Conservation (phyloP, 1,140 invertebrate species). For the Apis laboriosa region DNA sequence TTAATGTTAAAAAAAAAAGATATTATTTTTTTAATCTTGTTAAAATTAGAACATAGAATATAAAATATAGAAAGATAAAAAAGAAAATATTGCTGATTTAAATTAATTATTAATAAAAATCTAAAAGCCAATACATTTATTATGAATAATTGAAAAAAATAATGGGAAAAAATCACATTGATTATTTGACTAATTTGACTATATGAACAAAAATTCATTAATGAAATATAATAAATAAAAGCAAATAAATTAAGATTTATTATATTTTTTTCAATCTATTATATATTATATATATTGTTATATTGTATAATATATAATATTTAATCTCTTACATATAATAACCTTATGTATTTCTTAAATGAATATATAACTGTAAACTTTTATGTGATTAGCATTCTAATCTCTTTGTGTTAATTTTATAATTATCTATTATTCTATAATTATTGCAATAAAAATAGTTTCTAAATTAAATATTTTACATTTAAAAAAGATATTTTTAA, state of each 20-base stretch:
- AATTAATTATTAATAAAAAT: conserved; percentile 31
- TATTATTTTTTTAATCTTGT: neutral
- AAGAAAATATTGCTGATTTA: conserved; percentile 38
- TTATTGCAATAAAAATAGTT: neutral
- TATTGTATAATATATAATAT: neutral
- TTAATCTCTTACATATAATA: neutral
- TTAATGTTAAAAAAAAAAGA: neutral
- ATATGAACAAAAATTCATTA: conserved; percentile 32
- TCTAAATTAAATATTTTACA: neutral
- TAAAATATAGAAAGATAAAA: conserved; percentile 24
- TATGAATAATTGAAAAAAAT: conserved; percentile 62
- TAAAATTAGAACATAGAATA: neutral
- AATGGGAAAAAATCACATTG: neutral
- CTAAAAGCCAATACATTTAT: conserved; percentile 32
- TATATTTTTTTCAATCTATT: neutral
- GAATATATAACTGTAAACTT: conserved; percentile 58
- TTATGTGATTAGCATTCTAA: conserved; percentile 48
- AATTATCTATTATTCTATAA: neutral
- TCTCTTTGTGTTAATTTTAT: neutral
- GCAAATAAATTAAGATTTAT: neutral
- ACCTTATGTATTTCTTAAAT: neutral
- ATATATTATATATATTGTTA: neutral
- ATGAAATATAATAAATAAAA: conserved; percentile 42
- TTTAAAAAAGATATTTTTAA: conserved; percentile 28
- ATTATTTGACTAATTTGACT: conserved; percentile 34